Evolutionary conservation across 2,113 vertebrate species (phyloP), one percentile per base, ranked within the genome.

Genomic region (Morphnarchus princeps): DNA sequence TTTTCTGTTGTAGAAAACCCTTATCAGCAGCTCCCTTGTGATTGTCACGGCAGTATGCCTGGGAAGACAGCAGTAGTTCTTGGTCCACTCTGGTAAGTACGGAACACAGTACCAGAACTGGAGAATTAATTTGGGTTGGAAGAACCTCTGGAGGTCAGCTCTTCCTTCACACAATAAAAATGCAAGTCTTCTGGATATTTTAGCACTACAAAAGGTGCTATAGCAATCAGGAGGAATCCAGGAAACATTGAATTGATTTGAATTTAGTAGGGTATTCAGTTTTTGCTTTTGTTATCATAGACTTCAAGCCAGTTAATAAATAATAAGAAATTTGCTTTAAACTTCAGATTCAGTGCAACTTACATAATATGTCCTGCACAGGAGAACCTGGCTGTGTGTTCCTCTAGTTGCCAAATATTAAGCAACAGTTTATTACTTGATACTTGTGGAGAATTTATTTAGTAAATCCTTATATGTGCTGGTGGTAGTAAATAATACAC

Each of bases 31-130:
- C 98, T 99, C 66, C 99, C 99, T 16, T 99, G 99, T 90, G 98
- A 98, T 71, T 99, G 99, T 86, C 98, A 99, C 0, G 98, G 98
- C 90, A 99, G 99, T 85, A 99, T 99, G 98, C 99, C 99, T 11
- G 99, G 99, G 67, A 99, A 98, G 97, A 99, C 99, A 0, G 99
- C 99, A 1, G 99, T 99, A 87, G 98, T 99, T 77, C 99, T 99
- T n/a, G 99, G 99, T 63, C 99, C 99, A 10, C 97, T 99, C 18
- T 99, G 99, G 99, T 99, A 97, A 95, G 98, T 97, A 43, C 70
- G n/a, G 24, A 58, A 71, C 43, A 13, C 29, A 18, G 4, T 3
- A 34, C 32, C 29, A n/a, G 52, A 6, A 76, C 19, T 2, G 2
- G 54, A 32, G 57, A 38, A 4, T 32, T 29, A 22, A 21, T 9